Evolutionary conservation across 2,113 vertebrate species (phyloP), one percentile per base, ranked within the genome.

Genomic region (Phocoena sinus): DNA sequence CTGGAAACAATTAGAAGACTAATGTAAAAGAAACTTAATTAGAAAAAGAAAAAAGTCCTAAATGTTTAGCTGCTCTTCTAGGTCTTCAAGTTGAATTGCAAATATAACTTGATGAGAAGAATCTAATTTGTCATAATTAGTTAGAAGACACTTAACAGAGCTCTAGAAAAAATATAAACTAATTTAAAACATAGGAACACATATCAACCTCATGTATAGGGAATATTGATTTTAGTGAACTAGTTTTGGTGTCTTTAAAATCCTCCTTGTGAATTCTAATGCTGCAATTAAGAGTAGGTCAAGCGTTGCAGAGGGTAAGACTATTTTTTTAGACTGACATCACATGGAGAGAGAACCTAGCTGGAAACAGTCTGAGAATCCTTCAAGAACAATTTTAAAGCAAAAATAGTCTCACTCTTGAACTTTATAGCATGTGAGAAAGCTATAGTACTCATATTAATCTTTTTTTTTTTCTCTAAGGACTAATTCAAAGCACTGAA

Each of bases 51-150:
- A 81, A 38, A 60, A 26, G 17, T 89, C 91, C 33, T 95, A 89
- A 83, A 79, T 26, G 3, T 94, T 82, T 82, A 86, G 77, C 36
- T 84, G 63, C 17, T 93, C 41, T 67, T 97, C 90, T 95, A 15
- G 77, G 58, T 81, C 47, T 96, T 91, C 77, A 73, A 89, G 94
- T 92, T 97, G 68, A 95, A 89, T 85, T 96, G 89, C 58, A 74
- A 92, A 86, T 92, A 33, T 38, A 92, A n/a, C 79, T 60, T 50
- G 26, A 82, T 83, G 90, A 89, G 56, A 91, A 85, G 67, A 95
- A 88, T 90, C 85, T 89, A 77, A 89, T 92, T 93, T 93, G 60
- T 95, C 87, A 87, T 94, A 94, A 70, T 97, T 96, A 93, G 73
- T 85, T 71, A 77, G 86, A 88, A 91, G 71, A 96, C 47, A 91